Conservation (phyloP, 2,888 invertebrate species). For the Dorcus parallelipipedus region DNA sequence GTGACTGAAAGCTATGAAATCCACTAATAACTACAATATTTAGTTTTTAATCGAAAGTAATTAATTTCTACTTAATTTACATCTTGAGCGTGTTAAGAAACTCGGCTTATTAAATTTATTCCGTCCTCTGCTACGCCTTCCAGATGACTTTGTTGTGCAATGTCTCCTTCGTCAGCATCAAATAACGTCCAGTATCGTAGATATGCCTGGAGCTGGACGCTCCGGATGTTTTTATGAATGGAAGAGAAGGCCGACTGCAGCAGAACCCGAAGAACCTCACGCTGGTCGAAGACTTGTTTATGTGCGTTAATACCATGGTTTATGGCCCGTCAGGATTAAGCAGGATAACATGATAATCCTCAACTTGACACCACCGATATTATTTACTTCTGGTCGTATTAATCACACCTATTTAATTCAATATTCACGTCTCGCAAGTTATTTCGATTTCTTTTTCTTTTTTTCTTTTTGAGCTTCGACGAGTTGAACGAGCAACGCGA, state of each 20-base stretch:
- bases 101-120: neutral
- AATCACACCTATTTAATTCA: slow-evolving; percentile 29
- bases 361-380: slow-evolving; percentile 26
- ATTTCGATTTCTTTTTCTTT: neutral
- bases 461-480: too few relatives aligned
- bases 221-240: slow-evolving; percentile 1
- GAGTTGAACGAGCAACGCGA: too few relatives aligned
- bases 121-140: neutral
- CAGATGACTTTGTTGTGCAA: neutral
- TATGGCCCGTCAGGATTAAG: slow-evolving; percentile 33
- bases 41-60: too few relatives aligned
- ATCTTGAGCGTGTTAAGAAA: neutral
- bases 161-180: neutral
- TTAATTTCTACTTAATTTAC: too few relatives aligned
- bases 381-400: slow-evolving; percentile 26
- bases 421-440: slow-evolving; percentile 11
- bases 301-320: slow-evolving; percentile 32
- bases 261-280: slow-evolving; percentile 17
- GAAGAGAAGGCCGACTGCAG: neutral
- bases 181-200: neutral
- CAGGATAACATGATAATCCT: slow-evolving; percentile 34
- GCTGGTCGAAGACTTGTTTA: slow-evolving; percentile 32
- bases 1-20: too few relatives aligned
- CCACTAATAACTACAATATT: too few relatives aligned
- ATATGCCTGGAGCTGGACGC: neutral